Evolutionary conservation across 2,113 vertebrate genomes (phyloP), one percentile per base, ranked within the genome.

Genomic region (Stictonetta naevosa): DNA sequence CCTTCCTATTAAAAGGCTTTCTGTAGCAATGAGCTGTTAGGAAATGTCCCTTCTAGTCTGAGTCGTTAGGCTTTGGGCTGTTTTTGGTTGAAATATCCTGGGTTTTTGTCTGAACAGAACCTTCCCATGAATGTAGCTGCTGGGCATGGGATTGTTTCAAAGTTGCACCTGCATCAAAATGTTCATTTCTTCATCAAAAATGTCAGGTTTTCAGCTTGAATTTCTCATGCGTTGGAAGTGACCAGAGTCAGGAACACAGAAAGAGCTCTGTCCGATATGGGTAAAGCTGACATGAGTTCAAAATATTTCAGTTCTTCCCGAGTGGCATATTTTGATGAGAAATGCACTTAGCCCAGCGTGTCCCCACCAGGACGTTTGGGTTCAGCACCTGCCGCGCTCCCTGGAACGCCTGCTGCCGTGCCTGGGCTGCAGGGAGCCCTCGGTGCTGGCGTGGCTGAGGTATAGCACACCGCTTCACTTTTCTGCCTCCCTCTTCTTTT

Each of bases 41-140:
- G 42, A 82, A 36, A 34, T 2, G 8, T 21, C 31, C 44, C 12
- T 50, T 58, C 21, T 80, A 31, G 14, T 58, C 28, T 69, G 59
- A 44, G 22, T 4, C 23, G 16, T n/a, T 73, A 68, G 22, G 11
- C 68, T 60, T 62, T 50, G 44, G 28, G 0, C 5, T n/a, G 29
- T 46, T 63, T 26, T 13, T 34, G 44, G 22, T 28, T 42, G 69
- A 68, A 56, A 28, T 36, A 18, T 5, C 26, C 11, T 10, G 4
- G 13, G 48, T 55, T 38, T 28, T 55, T 31, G 7, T 17, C 25
- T 26, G 79, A 72, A 6, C 11, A 14, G 40, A 29, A 20, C 12
- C 3, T 2, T 36, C 60, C 12, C 46, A 31, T 16, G 1, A 11
- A 5, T 1, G 4, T 6, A 31, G 6, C 2, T 63, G 42, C 46